Conservation (phyloP, 2,888 invertebrate species). For the Aplocera efformata region DNA sequence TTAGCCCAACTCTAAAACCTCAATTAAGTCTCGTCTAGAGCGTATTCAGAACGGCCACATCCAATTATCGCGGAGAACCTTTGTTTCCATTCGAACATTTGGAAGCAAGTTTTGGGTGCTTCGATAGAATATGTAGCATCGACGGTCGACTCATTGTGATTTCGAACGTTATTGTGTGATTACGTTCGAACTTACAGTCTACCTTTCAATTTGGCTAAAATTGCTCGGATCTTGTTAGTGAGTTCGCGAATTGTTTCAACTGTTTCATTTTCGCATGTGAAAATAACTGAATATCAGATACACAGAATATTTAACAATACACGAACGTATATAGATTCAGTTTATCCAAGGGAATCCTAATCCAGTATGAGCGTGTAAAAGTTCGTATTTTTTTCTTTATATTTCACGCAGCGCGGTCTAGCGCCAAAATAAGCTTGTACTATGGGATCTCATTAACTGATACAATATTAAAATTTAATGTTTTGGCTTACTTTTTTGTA, state of each 20-base stretch:
- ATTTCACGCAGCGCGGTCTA: too few relatives aligned
- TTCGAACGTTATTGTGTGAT: constrained; percentile 38
- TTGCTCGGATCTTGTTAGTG: constrained; percentile 15
- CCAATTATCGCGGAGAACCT: constrained; percentile 76
- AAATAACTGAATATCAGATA: too few relatives aligned
- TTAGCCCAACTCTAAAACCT: constrained; percentile 79
- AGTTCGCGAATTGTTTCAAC: constrained; percentile 4
- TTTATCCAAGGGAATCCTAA: too few relatives aligned
- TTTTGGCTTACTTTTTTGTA: too few relatives aligned
- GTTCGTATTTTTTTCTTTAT: too few relatives aligned
- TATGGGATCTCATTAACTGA: too few relatives aligned
- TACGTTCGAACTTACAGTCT: constrained; percentile 27
- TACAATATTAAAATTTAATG: too few relatives aligned
- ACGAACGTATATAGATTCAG: too few relatives aligned
- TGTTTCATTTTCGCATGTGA: not conserved
- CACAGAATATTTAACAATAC: too few relatives aligned
- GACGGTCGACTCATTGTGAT: constrained; percentile 35
- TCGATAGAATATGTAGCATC: constrained; percentile 47
- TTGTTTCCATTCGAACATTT: constrained; percentile 62
- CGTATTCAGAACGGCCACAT: constrained; percentile 75
- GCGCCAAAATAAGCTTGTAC: too few relatives aligned
- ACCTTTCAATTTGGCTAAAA: constrained; percentile 25
- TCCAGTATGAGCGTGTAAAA: too few relatives aligned
- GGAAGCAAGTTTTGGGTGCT: constrained; percentile 39
- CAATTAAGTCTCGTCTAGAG: constrained; percentile 80